These are phyloP conservation scores for Pocillopora meandrina DNA, from an alignment of 92 coral and sea anemone species.

Conservation along the genomic window DNA sequence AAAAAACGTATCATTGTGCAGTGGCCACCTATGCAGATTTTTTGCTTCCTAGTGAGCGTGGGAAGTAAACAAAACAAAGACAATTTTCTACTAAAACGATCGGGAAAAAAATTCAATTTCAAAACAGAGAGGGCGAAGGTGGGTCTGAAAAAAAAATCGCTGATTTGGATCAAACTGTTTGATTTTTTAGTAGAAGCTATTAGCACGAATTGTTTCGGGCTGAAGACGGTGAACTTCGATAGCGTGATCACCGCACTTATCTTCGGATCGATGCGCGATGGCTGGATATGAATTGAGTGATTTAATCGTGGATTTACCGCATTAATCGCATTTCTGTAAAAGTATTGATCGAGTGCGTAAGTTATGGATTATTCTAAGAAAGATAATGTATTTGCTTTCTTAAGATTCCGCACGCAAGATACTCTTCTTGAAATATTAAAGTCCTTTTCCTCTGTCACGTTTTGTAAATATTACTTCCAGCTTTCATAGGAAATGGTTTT, in stretches of 20 bases:
- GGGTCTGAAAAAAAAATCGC: too few relatives aligned
- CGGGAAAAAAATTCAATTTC: too few relatives aligned
- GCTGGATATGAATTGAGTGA: constrained; percentile 1
- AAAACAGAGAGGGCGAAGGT: too few relatives aligned
- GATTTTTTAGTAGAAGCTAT: too few relatives aligned
- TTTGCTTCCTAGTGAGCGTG: too few relatives aligned
- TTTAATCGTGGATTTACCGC: not conserved
- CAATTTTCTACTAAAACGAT: too few relatives aligned
- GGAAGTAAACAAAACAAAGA: too few relatives aligned
- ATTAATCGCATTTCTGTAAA: constrained; percentile 19
- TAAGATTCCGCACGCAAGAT: constrained; percentile 34
- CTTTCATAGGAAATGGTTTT: not conserved
- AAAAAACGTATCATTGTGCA: too few relatives aligned
- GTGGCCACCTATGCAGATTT: too few relatives aligned
- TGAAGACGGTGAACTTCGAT: not conserved
- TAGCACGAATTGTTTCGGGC: too few relatives aligned
- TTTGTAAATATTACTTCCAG: not conserved
- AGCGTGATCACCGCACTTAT: constrained; percentile 20
- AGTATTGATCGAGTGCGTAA: constrained; percentile 11
- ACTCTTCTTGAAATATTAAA: not conserved
- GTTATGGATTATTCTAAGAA: not conserved
- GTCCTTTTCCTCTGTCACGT: not conserved
- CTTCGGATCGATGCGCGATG: constrained; percentile 5
- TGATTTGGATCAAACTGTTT: too few relatives aligned
- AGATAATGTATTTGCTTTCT: not conserved